Evolutionary conservation across 1,140 invertebrate genomes (phyloP).

Genomic region (Carcinoscorpius rotundicauda): DNA sequence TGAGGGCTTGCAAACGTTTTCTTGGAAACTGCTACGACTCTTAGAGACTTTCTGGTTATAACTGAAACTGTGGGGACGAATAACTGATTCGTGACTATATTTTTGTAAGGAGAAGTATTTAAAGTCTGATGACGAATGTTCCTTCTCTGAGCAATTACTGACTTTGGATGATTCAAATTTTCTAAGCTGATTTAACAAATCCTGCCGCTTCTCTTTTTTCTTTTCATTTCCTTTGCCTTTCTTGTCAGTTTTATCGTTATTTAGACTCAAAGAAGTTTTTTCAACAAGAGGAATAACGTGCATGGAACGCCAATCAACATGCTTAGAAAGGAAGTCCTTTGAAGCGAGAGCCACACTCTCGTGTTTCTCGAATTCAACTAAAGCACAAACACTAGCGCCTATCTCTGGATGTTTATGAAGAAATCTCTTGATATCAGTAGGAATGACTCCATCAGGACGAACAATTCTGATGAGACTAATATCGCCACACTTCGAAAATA

Average conservation of each 20-base stretch:
- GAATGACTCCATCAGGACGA: constrained; percentile 37
- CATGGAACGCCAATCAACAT: too few relatives aligned
- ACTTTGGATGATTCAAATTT: background rate
- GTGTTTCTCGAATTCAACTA: constrained; percentile 51
- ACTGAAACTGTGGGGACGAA: background rate
- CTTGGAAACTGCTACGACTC: constrained; percentile 73
- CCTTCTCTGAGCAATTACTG: background rate
- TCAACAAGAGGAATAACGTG: too few relatives aligned
- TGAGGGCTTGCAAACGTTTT: constrained; percentile 64
- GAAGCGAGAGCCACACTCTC: background rate
- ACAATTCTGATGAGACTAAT: constrained; percentile 11
- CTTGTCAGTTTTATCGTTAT: background rate
- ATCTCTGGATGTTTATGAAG: constrained; percentile 39
- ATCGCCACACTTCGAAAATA: constrained; percentile 13
- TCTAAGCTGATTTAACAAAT: background rate
- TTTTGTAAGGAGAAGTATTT: background rate
- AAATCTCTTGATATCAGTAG: constrained; percentile 8
- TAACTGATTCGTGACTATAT: background rate
- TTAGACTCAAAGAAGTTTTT: background rate
- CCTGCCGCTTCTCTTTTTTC: background rate
- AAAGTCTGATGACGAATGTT: background rate
- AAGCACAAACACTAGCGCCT: constrained; percentile 69
- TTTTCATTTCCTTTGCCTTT: constrained; percentile 1
- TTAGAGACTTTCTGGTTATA: constrained; percentile 46
- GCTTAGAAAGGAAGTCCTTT: too few relatives aligned